Evolutionary conservation across 2,888 invertebrate genomes (phyloP).

Genomic region (Lasioglossum vierecki): DNA sequence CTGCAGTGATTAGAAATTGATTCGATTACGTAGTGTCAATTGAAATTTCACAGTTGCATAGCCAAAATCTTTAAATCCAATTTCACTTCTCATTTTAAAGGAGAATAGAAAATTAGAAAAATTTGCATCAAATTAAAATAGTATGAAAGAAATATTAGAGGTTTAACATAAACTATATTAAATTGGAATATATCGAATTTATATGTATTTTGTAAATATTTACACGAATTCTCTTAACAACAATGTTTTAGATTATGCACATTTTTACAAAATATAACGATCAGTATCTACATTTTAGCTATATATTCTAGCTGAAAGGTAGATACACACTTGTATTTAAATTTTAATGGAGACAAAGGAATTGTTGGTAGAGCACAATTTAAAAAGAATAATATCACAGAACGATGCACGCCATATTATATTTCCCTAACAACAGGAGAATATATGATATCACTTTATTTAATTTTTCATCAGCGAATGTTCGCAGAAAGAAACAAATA

Average conservation of each 20-base stretch:
- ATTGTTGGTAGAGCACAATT: background rate
- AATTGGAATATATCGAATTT: background rate
- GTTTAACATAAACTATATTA: background rate
- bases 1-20: constrained; percentile 10
- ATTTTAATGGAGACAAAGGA: background rate
- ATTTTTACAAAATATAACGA: background rate
- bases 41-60: background rate
- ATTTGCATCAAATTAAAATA: background rate
- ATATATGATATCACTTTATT: background rate
- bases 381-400: background rate
- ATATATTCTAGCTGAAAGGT: background rate
- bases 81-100: background rate
- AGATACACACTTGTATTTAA: background rate
- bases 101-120: background rate
- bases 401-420: background rate
- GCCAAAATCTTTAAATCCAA: background rate
- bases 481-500: background rate
- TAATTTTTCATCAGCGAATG: background rate
- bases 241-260: background rate
- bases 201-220: background rate
- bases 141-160: background rate
- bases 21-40: background rate
- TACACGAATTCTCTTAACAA: background rate
- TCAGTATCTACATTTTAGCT: too few relatives aligned
- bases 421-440: background rate